Evolutionary conservation across 2,888 invertebrate genomes (phyloP), one percentile per base, ranked within the genome.

Genomic region (Mimumesa dahlbomi): DNA sequence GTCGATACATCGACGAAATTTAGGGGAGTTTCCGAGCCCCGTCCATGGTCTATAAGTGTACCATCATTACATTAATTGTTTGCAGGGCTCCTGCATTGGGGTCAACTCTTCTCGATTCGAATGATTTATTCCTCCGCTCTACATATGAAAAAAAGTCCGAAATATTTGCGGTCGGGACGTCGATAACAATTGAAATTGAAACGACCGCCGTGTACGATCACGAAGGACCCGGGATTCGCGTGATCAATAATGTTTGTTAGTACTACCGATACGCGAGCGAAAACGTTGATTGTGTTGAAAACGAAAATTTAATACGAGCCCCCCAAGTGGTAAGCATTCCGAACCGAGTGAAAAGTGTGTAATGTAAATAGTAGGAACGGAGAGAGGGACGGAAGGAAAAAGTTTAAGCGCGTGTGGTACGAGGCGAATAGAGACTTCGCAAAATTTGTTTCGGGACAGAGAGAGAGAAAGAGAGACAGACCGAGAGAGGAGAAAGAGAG

Each of bases 51-150:
- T 53, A 48, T 62, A 53, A 69, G 53, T 48, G 38, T 43, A 61
- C 68, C 54, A 71, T 71, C 71, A 59, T 63, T 58, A 54, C 50
- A 68, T 54, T 69, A 63, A 68, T 71, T 71, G 71, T 68, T 71
- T 62, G 68, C 57, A 54, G 71, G 71, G 63, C 54, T 69, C 59
- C 67, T 61, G 70, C 78, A 75, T 75, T 66, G 69, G 75, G 79
- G 75, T 62, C 77, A 79, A 70, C 79, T 79, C 59, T 65, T 77
- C 77, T 73, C 53, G 75, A 65, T 77, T 73, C 79, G 76, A 77
- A 77, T 67, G 77, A 77, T 72, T 64, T 70, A 63, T 75, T 79
- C 63, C 70, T 72, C 65, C 64, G 70, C 67, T 79, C 72, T 71
- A 79, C 74, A 71, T 76, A 72, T 65, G 61, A 79, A 69, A 58